phyloP scores from a whole-genome alignment of 2,888 invertebrate species.

The Xiphydria camelus region DNA sequence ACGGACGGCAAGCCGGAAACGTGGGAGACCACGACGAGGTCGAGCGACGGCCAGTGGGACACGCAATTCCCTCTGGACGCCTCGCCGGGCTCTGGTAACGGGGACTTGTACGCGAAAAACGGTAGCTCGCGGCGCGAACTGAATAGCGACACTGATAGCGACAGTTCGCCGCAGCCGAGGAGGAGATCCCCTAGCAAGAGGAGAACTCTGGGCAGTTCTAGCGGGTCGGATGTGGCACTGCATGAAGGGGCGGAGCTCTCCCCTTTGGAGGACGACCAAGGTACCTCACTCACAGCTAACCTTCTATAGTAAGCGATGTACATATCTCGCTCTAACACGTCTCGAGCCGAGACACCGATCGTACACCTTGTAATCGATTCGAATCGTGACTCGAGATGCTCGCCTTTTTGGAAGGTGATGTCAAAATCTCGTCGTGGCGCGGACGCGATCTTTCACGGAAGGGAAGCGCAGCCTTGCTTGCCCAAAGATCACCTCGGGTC shows the following conservation, averaged over 20 bases:
- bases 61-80: conserved; percentile 47
- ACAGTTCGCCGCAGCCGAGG: conserved; percentile 47
- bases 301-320: conserved; percentile 58
- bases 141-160: conserved; percentile 54
- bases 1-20: conserved; percentile 34
- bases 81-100: conserved; percentile 52
- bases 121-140: conserved; percentile 45
- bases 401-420: too few species aligned
- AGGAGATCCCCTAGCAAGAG: conserved; percentile 51
- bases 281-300: conserved; percentile 60
- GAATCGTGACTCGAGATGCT: too few species aligned
- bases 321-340: conserved; percentile 47
- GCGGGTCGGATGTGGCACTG: conserved; percentile 67
- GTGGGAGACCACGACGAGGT: conserved; percentile 33
- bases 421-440: too few species aligned
- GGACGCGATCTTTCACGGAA: too few species aligned
- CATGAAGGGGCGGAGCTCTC: conserved; percentile 68
- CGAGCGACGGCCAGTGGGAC: conserved; percentile 41
- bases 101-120: conserved; percentile 44
- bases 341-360: too few species aligned
- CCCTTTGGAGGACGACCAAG: conserved; percentile 65
- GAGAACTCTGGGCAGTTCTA: conserved; percentile 65
- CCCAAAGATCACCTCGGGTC: too few species aligned
- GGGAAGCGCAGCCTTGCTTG: too few species aligned
- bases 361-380: too few species aligned